Evolutionary conservation across 2,797 vertebrate species (phyloP), one percentile per base, ranked within the genome.

Genomic region (Thamnophis elegans): DNA sequence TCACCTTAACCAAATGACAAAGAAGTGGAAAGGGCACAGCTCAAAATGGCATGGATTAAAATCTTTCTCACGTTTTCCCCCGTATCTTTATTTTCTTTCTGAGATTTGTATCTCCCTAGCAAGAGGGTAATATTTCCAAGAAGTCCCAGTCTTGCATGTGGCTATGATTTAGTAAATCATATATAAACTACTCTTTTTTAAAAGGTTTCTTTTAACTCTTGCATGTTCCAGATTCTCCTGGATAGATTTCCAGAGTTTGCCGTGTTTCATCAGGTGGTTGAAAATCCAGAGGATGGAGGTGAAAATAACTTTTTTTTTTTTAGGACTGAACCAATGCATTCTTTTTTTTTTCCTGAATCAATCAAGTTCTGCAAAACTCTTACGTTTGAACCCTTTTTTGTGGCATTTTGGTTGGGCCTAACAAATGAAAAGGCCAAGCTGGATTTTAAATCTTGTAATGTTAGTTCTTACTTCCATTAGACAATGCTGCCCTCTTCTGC

Each of bases 401-500:
- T 82, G 42, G 10, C 42, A 47, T 82, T 82, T 82, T 82, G 4
- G 42, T 82, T 47, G 82, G 42, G 9, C 42, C 36, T 47, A 47
- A 82, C 36, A 47, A 82, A 82, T 47, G 42, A 82, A 82, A 82
- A 11, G 18, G 78, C 42, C 10, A 20, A 22, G 42, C 68, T 20
- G 68, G 3, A 78, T 47, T 82, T 82, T 82, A 47, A 42, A 47
- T 82, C 36, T 47, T n/a, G 9, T 47, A 65, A 13, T 25, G 12
- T 47, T 28, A 60, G 51, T 51, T 51, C 36, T 78, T n/a, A 16
- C 25, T 58, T 86, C 26, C 55, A 16, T 42, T 22, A 25, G 56
- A n/a, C 88, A 90, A 92, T 62, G 53, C 68, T 94, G 93, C 91
- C 93, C 91, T 92, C 93, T 89, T 62, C 51, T 68, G 93, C 68